phyloP scores from a whole-genome alignment of 2,113 vertebrate genomes.

The Anoura caudifer region DNA sequence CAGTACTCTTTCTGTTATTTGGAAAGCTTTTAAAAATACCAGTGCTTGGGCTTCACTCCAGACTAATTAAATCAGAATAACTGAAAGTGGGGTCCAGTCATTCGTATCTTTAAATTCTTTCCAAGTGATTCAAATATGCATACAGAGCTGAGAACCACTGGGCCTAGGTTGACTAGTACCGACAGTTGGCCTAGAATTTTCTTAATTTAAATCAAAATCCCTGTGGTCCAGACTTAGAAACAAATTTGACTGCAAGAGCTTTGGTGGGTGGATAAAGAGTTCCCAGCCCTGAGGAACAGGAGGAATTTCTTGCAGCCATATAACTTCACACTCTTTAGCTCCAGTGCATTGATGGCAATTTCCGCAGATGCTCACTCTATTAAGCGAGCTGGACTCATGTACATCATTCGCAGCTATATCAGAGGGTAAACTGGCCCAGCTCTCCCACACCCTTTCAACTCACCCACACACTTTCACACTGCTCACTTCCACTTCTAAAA shows the following conservation, averaged over 20 bases:
- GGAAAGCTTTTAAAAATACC: slow-evolving; percentile 54
- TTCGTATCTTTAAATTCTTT: slow-evolving; percentile 42
- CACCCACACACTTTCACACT: not conserved
- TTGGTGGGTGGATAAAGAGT: not conserved
- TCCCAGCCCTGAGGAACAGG: not conserved
- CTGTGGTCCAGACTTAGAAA: not conserved
- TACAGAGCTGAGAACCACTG: slow-evolving; percentile 10
- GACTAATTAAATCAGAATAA: slow-evolving; percentile 61
- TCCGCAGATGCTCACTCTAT: not conserved
- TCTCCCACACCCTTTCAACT: not conserved
- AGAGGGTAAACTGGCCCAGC: not conserved
- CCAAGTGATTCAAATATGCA: slow-evolving; percentile 36
- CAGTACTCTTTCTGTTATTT: slow-evolving; percentile 46
- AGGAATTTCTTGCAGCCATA: not conserved
- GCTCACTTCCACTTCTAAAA: not conserved
- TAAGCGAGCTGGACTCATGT: not conserved
- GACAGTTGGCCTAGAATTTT: not conserved
- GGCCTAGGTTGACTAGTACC: not conserved
- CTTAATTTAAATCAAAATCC: not conserved
- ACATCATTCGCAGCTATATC: not conserved
- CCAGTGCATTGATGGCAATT: not conserved
- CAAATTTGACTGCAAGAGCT: not conserved
- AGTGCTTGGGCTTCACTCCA: slow-evolving; percentile 50
- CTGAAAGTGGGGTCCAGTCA: slow-evolving; percentile 41
- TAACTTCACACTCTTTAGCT: not conserved